Base-by-base conservation (phyloP, 2,888 invertebrate species). In the Rotaria magnacalcarata region DNA sequence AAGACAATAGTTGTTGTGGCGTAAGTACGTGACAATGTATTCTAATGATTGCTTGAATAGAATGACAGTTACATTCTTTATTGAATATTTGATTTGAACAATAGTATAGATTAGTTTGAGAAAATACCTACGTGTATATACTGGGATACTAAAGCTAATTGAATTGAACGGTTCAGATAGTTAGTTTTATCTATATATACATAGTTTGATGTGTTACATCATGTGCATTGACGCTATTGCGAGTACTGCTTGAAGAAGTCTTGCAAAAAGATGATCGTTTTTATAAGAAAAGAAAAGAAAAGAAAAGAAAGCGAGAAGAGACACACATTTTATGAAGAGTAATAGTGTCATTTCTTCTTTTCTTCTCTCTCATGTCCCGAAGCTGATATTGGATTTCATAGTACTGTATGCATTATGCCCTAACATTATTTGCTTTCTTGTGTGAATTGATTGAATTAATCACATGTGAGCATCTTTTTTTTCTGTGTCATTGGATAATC, bases 301-400 rank as follows among this genome's bases (percentile, higher is more conserved):
- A 67, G 19, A 67, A 54, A 21, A 54, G 19, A 34, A 34, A 67
- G 67, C 34, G 67, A 67, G 14, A 34, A 27, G 34, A 67, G 14
- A 67, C 67, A 41, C 67, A 67, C 27, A 34, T 6, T 14, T 67
- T 41, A 34, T 34, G 41, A 67, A 67, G 34, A 67, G 67, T 67
- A 34, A 67, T 67, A 67, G 67, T 67, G 67, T 34, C 67, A 67
- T 67, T 34, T 34, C 67, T 67, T 67, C 34, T 27, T 67, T 67
- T 67, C 34, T 41, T 34, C 67, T 27, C 34, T 34, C 34, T 67
- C 67, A 67, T 27, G 34, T 67, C 34, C 14, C 14, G 5, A 67
- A 67, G 67, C 67, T 67, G 34, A 16, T 67, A 67, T 67, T 67
- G 67, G 14, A 34, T 67, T 67, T 67, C 67, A 67, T 67, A 34